Percentiles rank a stretch among this genome's conserved stretches.
These are phyloP conservation scores for Trinorchestia longiramus DNA, from an alignment of 1,140 invertebrate species.

Conservation along the genomic window DNA sequence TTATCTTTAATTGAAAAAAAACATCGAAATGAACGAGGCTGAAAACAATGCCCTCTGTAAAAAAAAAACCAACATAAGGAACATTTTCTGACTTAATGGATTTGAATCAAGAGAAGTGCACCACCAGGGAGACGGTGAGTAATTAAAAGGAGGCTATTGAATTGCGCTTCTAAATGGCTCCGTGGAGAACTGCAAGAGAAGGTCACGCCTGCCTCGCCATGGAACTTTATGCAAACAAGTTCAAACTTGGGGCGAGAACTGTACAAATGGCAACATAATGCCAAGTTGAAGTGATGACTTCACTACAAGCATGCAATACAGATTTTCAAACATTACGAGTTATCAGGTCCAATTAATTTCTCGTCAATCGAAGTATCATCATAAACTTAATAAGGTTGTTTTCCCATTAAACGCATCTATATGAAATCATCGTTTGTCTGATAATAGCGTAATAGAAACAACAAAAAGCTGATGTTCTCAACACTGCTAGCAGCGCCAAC, in stretches of 20 bases:
- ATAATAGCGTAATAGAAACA: neutral
- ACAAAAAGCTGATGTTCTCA: neutral
- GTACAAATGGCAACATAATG: neutral
- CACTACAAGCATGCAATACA: neutral
- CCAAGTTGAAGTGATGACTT: neutral
- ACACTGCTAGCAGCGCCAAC: neutral
- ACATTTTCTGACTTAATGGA: conserved; percentile 5
- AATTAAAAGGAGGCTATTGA: conserved; percentile 33
- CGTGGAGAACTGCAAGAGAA: neutral
- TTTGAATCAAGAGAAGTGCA: conserved; percentile 1
- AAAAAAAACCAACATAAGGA: neutral
- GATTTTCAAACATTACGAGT: neutral
- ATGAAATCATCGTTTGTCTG: neutral
- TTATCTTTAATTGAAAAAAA: neutral
- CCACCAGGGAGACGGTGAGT: neutral
- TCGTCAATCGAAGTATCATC: neutral
- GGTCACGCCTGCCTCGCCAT: neutral
- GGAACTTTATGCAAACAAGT: neutral
- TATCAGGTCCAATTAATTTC: neutral
- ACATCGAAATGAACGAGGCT: neutral
- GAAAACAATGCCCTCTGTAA: neutral
- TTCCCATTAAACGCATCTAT: neutral
- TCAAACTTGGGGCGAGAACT: neutral
- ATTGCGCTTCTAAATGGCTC: neutral
- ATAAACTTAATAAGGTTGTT: neutral